Percentiles rank a stretch among this genome's conserved stretches.
These are phyloP conservation scores for Hanleya hanleyi DNA, from an alignment of 2,888 invertebrate species.

Conservation along the genomic window DNA sequence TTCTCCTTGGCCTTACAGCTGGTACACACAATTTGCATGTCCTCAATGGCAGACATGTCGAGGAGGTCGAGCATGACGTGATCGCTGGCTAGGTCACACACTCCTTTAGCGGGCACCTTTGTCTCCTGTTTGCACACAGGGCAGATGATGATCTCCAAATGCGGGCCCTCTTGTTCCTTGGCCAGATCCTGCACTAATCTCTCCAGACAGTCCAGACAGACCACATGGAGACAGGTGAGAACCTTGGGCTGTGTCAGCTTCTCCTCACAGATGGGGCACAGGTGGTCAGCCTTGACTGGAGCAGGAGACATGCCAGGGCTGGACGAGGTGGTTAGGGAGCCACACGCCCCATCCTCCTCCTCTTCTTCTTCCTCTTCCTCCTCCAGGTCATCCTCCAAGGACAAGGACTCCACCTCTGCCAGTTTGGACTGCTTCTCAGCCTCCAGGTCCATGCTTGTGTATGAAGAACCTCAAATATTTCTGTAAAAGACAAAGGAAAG, in stretches of 20 bases:
- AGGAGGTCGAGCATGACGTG: conserved; percentile 82
- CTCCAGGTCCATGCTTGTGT: too few relatives aligned
- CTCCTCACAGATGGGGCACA: conserved; percentile 66
- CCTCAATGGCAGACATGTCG: conserved; percentile 79
- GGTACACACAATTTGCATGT: conserved; percentile 81
- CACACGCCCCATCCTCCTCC: not conserved
- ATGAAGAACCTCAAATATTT: too few relatives aligned
- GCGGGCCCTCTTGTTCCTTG: not conserved
- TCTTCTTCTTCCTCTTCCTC: too few relatives aligned
- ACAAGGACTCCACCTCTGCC: too few relatives aligned
- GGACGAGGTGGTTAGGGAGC: not conserved
- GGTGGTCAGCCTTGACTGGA: conserved; percentile 45
- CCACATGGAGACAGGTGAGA: conserved; percentile 94
- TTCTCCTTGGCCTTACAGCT: conserved; percentile 97
- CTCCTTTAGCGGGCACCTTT: conserved; percentile 74
- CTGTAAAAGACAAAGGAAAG: too few relatives aligned
- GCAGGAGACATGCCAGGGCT: conserved; percentile 35
- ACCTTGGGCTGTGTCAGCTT: conserved; percentile 88
- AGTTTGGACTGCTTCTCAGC: too few relatives aligned
- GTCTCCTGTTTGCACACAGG: conserved; percentile 88
- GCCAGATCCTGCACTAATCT: conserved; percentile 77
- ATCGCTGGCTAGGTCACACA: conserved; percentile 87
- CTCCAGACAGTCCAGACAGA: conserved; percentile 93
- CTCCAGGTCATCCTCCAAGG: too few relatives aligned
- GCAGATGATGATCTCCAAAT: conserved; percentile 73